Evolutionary conservation across 2,797 vertebrate genomes (phyloP), one percentile per base, ranked within the genome.

Genomic region (Emydoidea blandingii): DNA sequence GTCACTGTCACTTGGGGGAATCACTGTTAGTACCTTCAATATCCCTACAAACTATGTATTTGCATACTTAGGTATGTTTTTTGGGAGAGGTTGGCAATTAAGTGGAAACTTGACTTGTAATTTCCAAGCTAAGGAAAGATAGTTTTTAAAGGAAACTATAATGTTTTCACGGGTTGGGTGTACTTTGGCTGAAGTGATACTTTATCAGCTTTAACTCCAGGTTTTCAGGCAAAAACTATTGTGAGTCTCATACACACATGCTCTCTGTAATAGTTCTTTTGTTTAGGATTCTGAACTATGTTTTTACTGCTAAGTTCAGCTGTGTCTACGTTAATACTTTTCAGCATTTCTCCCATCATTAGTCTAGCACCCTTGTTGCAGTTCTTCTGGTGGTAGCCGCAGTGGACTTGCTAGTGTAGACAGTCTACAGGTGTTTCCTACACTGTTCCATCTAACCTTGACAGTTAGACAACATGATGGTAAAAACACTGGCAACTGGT

Each of bases 311-410:
- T 81, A 0, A 27, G 2, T 34, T 91, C 25, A 74, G 41, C 37
- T 74, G 10, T 49, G 11, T 41, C 21, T 54, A 11, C 23, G 2
- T 21, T 49, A 1, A 3, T 34, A 37, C 34, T 88, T 82, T 85
- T 59, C 78, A 82, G 53, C 44, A 84, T 10, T 76, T 86, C 14
- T 76, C 25, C 41, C 84, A 1, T 62, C 21, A 2, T 90, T 23
- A 49, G 16, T 47, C 41, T 86, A 54, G 78, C 4, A 19, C 56
- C 5, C 0, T 0, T 8, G 3, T 79, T 79, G 25, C 2, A 3
- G 59, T 91, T 86, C 52, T 86, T 44, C 65, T 47, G 41, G 21
- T 72, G n/a, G 9, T 72, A 72, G 19, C 19, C 25, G 5, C 25
- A 4, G 37, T 27, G 7, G 44, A 31, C 41, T 78, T 44, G 27